A percentile compares a stretch with the other conserved stretches of the same genome.
Evolutionary conservation across 1,140 invertebrate species (phyloP).

Genomic region (Lordiphosa mommai): DNA sequence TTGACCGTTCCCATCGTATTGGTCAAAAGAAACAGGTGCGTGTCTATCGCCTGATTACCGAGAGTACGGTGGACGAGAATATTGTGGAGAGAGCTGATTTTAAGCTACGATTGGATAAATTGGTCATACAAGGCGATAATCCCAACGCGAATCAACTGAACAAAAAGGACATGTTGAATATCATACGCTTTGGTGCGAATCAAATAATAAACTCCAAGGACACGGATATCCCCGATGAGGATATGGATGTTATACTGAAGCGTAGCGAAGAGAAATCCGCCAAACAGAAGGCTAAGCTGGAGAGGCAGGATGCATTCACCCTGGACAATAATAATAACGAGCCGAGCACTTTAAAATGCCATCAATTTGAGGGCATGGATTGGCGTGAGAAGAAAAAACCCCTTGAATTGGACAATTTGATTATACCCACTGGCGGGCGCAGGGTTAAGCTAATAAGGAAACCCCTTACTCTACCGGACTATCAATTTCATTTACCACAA

Average conservation of each 20-base stretch:
- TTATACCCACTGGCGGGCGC: conserved; percentile 98
- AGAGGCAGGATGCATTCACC: conserved; percentile 96
- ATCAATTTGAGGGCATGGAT: conserved; percentile 97
- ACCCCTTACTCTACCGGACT: conserved; percentile 97
- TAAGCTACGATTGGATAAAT: conserved; percentile 95
- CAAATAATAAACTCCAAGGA: conserved; percentile 99
- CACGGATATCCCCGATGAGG: conserved; percentile 98
- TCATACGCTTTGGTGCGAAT: conserved; percentile 99
- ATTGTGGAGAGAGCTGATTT: conserved; percentile 99
- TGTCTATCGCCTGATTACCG: conserved; percentile 96
- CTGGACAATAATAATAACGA: conserved; percentile 92
- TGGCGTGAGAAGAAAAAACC: conserved; percentile 94
- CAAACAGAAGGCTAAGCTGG: conserved; percentile 95
- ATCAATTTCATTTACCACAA: conserved; percentile 99
- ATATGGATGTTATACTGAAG: conserved; percentile 96
- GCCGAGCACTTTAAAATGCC: conserved; percentile 87
- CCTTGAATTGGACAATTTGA: conserved; percentile 94
- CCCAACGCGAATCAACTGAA: conserved; percentile 93
- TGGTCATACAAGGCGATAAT: conserved; percentile 99
- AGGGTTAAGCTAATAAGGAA: conserved; percentile 99
- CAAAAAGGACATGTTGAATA: conserved; percentile 99
- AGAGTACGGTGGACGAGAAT: conserved; percentile 99
- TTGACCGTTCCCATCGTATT: conserved; percentile 99
- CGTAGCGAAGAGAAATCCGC: conserved; percentile 96
- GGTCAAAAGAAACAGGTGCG: conserved; percentile 96